phyloP scores from a whole-genome alignment of 2,888 invertebrate genomes.

The Drosophila tanythrix region DNA sequence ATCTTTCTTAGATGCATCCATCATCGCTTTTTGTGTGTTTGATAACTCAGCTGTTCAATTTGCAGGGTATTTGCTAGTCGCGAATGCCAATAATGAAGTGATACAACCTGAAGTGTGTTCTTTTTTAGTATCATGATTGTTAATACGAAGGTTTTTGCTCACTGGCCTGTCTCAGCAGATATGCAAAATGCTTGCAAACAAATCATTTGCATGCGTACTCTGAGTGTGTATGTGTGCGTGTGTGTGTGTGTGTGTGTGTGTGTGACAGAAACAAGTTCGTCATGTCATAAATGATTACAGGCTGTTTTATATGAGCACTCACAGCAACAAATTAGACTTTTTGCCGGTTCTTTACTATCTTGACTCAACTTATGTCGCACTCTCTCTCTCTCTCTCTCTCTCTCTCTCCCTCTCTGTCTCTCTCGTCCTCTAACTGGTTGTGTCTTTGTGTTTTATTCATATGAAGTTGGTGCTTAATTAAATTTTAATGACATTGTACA shows the following conservation, averaged over 20 bases:
- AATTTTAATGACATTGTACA: constrained; percentile 72
- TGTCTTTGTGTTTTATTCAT: constrained; percentile 21
- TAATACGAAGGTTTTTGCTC: constrained; percentile 56
- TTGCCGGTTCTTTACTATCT: constrained; percentile 36
- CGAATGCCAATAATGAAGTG: neutral
- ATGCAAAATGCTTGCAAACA: constrained; percentile 36
- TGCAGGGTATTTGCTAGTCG: constrained; percentile 17
- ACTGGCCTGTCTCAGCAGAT: constrained; percentile 33
- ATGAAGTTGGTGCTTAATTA: constrained; percentile 71
- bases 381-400: neutral
- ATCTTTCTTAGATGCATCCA: neutral
- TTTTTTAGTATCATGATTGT: constrained; percentile 37
- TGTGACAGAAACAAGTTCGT: constrained; percentile 60
- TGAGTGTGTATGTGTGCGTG: constrained; percentile 8
- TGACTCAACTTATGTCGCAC: constrained; percentile 2
- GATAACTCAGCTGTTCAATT: neutral
- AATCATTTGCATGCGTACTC: constrained; percentile 46
- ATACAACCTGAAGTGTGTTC: neutral
- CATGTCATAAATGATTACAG: constrained; percentile 72
- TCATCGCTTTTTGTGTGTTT: neutral
- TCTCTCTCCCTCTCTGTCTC: neutral
- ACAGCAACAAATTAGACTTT: constrained; percentile 62
- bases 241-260: constrained; percentile 2
- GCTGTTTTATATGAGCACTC: constrained; percentile 50
- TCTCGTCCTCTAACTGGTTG: neutral